Percentiles rank a stretch among this genome's conserved stretches.
phyloP scores from a whole-genome alignment of 2,797 vertebrate genomes.

The Tokudaia tokunoshimensis region DNA sequence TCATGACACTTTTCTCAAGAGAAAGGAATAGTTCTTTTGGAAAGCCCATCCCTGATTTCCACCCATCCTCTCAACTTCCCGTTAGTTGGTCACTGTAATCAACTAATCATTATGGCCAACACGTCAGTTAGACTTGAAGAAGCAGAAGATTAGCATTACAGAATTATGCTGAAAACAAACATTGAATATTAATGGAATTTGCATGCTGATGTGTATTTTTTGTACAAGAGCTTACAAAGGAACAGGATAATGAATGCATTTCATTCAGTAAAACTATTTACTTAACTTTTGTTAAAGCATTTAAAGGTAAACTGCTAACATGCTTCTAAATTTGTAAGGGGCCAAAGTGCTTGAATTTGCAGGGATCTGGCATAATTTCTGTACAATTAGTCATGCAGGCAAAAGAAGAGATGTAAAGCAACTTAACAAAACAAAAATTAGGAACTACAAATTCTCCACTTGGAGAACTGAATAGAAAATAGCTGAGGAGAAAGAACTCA shows the following conservation, averaged over 20 bases:
- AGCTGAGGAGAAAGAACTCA: neutral
- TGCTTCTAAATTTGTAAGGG: neutral
- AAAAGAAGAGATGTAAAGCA: constrained; percentile 42
- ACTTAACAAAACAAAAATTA: constrained; percentile 47
- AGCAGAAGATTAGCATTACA: neutral
- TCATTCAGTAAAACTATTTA: neutral
- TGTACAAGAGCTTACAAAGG: neutral
- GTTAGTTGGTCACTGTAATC: neutral
- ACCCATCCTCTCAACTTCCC: neutral
- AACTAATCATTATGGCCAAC: neutral
- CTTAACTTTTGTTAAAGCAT: neutral
- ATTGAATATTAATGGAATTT: neutral
- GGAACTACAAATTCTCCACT: neutral
- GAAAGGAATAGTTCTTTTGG: neutral
- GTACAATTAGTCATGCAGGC: neutral
- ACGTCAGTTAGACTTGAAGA: neutral
- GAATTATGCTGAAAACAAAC: neutral
- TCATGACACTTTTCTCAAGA: neutral
- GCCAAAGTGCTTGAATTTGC: neutral
- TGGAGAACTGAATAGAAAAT: constrained; percentile 3
- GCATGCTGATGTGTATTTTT: neutral
- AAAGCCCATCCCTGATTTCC: neutral
- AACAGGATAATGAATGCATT: neutral
- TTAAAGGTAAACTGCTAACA: neutral
- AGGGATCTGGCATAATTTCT: neutral